Evolutionary conservation across 2,113 vertebrate genomes (phyloP).

Genomic region (Megaceryle maxima): DNA sequence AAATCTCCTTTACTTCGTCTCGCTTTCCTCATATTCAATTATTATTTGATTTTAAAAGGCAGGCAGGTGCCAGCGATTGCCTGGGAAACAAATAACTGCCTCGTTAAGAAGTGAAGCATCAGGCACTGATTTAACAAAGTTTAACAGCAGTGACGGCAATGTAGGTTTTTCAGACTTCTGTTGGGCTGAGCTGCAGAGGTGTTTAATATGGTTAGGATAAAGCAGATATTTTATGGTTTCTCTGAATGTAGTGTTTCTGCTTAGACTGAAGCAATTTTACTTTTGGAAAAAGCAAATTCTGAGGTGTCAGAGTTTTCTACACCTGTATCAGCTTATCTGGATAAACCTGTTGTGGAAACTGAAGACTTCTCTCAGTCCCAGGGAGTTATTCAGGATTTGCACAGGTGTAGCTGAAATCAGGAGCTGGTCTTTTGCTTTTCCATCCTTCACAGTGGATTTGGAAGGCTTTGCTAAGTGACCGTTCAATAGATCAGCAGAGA

Average conservation of each 20-base stretch:
- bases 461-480: conserved; percentile 18
- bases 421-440: conserved; percentile 2
- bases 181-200: background rate
- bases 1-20: conserved; percentile 69
- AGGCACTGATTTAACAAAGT: conserved; percentile 53
- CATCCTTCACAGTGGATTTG: background rate
- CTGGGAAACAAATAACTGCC: conserved; percentile 72
- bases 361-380: background rate
- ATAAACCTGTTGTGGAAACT: conserved; percentile 23
- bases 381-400: conserved; percentile 37
- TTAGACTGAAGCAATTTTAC: background rate
- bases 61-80: conserved; percentile 65
- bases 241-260: background rate
- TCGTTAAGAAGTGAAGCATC: conserved; percentile 58
- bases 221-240: background rate
- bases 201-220: background rate
- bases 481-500: conserved; percentile 13
- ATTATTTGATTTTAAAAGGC: conserved; percentile 77
- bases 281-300: background rate
- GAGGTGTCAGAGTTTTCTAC: background rate
- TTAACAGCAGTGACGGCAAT: background rate
- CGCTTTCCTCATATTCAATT: conserved; percentile 73
- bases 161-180: background rate
- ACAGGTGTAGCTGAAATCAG: conserved; percentile 3
- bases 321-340: conserved; percentile 24